These are phyloP conservation scores for Pleuronectes platessa DNA, from an alignment of 2,113 vertebrate genomes.

Conservation along the genomic window DNA sequence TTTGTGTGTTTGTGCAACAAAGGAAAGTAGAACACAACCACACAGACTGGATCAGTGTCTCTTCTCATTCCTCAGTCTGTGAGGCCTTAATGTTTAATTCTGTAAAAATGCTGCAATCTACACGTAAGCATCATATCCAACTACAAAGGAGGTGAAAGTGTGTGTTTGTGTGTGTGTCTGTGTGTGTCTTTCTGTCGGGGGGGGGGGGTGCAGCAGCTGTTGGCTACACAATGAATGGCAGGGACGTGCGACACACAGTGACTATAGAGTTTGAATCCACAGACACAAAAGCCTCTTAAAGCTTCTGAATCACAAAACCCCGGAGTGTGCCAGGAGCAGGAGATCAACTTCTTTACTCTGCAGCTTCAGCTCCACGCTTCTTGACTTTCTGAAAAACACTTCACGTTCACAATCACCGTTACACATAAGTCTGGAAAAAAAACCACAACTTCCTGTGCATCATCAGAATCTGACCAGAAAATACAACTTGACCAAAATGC, in stretches of 20 bases:
- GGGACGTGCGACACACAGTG: conserved; percentile 49
- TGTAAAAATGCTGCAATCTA: neutral
- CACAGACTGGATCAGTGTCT: neutral
- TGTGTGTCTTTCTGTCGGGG: neutral
- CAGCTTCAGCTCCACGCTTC: neutral
- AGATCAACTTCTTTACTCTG: conserved; percentile 33
- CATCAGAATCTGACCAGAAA: too few relatives aligned
- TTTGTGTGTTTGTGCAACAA: too few relatives aligned
- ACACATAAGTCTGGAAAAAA: too few relatives aligned
- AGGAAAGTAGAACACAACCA: neutral
- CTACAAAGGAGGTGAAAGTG: neutral
- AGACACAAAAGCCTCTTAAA: conserved; percentile 44
- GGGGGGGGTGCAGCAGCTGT: conserved; percentile 59
- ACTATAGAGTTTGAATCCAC: conserved; percentile 40
- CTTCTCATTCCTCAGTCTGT: neutral
- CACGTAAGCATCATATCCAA: neutral
- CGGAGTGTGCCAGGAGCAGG: conserved; percentile 52
- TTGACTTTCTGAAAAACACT: too few relatives aligned
- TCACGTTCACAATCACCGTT: too few relatives aligned
- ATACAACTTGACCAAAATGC: too few relatives aligned
- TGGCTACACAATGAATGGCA: conserved; percentile 46
- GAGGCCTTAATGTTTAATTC: neutral
- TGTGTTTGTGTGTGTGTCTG: neutral
- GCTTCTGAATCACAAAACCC: neutral
- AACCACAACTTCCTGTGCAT: too few relatives aligned